A percentile compares a stretch with the other conserved stretches of the same genome.
phyloP scores from a whole-genome alignment of 2,888 invertebrate species.

The Bursaphelenchus okinawaensis region DNA sequence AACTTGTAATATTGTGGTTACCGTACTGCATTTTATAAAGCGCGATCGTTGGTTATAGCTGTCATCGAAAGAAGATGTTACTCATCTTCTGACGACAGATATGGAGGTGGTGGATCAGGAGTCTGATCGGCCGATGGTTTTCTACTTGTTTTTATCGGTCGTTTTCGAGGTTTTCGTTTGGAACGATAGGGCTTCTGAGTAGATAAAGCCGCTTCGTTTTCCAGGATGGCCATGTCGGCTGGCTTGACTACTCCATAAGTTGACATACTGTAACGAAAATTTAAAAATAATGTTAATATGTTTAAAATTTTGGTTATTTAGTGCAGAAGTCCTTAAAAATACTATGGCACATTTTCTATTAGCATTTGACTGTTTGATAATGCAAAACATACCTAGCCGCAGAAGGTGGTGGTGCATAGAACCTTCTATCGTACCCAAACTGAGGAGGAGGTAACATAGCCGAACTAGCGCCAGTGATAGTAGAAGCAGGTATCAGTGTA shows the following conservation, averaged over 20 bases:
- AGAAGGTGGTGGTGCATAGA: conserved; percentile 32
- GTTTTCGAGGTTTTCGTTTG: not conserved
- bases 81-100: not conserved
- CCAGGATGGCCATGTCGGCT: conserved; percentile 14
- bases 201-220: not conserved
- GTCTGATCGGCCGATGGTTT: not conserved
- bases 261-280: conserved; percentile 27
- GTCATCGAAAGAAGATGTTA: not conserved
- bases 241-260: conserved; percentile 32
- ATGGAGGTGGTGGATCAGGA: not conserved
- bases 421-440: conserved; percentile 1
- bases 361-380: too few species aligned
- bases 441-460: not conserved
- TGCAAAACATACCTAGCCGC: too few species aligned
- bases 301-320: too few species aligned
- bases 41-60: too few species aligned
- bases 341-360: conserved; percentile 1
- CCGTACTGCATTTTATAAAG: too few species aligned
- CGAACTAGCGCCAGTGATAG: not conserved
- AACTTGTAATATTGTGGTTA: too few species aligned
- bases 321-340: too few species aligned
- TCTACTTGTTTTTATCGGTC: not conserved
- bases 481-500: conserved; percentile 4
- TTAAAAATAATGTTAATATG: too few species aligned
- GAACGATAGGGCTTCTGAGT: not conserved